Evolutionary conservation across 2,888 invertebrate genomes (phyloP), one percentile per base, ranked within the genome.

Genomic region (Drosophila infuscata): DNA sequence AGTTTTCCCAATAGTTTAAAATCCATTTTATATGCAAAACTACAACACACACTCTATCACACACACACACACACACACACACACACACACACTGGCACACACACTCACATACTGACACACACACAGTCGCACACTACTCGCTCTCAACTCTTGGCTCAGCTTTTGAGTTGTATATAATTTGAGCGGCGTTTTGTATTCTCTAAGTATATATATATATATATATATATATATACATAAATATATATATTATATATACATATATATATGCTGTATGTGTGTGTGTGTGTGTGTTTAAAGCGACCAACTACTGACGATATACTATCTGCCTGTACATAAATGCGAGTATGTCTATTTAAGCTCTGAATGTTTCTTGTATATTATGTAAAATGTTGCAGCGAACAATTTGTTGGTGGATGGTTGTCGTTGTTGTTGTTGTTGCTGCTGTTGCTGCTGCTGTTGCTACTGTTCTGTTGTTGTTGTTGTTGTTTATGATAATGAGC

Each of bases 401-500:
- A 74, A 68, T 67, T 76, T 77, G 77, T 56, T 71, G 77, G 81
- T 79, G 81, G 81, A 81, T 81, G 79, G 80, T 80, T 74, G 73
- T 49, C 20, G 71, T 60, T 75, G 77, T 61, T 76, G 63, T 33
- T 68, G 67, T 41, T 60, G 72, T 54, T 73, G 73, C 33, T 71
- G 76, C 63, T 76, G 74, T 59, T 75, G 74, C 57, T 79, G 68
- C n/a, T 64, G 48, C 30, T 74, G 61, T 53, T 70, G 76, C 57
- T 80, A 74, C 56, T 80, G 75, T 54, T 54, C 64, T 78, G 60
- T 51, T 79, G 72, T 58, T 82, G 81, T 49, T 77, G 74, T 80
- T 86, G 83, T 77, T 83, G 82, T 88, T 90, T 84, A 84, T 90
- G 87, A 84, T 89, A 88, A 85, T 91, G 92, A 91, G 90, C 77